A percentile compares a stretch with the other conserved stretches of the same genome.
These are phyloP conservation scores for Blastomussa wellsi DNA, from an alignment of 92 coral and sea anemone species.

Conservation along the genomic window DNA sequence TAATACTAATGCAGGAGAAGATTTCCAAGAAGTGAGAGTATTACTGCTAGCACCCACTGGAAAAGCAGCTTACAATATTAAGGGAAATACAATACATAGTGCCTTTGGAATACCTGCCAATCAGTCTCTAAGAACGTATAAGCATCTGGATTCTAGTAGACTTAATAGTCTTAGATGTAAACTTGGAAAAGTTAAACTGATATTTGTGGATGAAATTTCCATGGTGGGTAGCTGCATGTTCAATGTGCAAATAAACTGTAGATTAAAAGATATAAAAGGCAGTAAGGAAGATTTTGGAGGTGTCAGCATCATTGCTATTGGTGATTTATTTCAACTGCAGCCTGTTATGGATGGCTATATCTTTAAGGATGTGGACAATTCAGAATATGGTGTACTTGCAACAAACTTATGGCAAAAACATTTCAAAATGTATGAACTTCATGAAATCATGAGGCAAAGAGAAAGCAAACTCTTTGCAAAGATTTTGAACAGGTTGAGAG, in stretches of 20 bases:
- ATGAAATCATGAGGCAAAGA: slow-evolving; percentile 24
- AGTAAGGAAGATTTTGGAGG: slow-evolving; percentile 21
- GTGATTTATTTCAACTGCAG: slow-evolving; percentile 27
- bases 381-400: slow-evolving; percentile 11
- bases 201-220: slow-evolving; percentile 37
- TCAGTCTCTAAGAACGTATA: slow-evolving; percentile 15
- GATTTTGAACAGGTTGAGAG: neutral
- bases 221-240: slow-evolving; percentile 36
- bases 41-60: slow-evolving; percentile 53
- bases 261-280: slow-evolving; percentile 34
- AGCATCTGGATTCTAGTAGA: slow-evolving; percentile 24
- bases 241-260: slow-evolving; percentile 25
- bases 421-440: slow-evolving; percentile 30
- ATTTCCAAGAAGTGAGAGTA: slow-evolving; percentile 28
- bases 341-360: slow-evolving; percentile 34
- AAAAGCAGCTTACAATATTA: slow-evolving; percentile 48
- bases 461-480: neutral
- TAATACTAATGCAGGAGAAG: slow-evolving; percentile 37
- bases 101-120: slow-evolving; percentile 28
- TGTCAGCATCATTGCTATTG: slow-evolving; percentile 30
- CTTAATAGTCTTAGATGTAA: slow-evolving; percentile 26
- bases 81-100: slow-evolving; percentile 43
- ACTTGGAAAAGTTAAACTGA: slow-evolving; percentile 26
- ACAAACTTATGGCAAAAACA: slow-evolving; percentile 23
- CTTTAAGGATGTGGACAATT: slow-evolving; percentile 9